Evolutionary conservation across 1,140 invertebrate genomes (phyloP).

Genomic region (Mya arenaria): DNA sequence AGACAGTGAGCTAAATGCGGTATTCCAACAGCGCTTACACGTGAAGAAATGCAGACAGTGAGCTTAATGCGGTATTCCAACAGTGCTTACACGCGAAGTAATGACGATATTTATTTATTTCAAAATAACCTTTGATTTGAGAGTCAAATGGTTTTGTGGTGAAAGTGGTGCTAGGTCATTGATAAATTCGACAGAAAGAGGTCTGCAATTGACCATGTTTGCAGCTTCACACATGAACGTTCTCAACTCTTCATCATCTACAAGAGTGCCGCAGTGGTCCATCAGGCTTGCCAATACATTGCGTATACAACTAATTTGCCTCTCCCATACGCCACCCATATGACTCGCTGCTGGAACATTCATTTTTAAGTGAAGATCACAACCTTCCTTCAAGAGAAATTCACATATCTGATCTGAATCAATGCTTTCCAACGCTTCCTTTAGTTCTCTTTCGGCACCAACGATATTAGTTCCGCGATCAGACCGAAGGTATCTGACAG

Average conservation of each 20-base stretch:
- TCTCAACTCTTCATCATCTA: slow-evolving; percentile 33
- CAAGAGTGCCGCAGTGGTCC: neutral
- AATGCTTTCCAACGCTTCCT: neutral
- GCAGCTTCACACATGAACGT: slow-evolving; percentile 46
- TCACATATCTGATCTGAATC: slow-evolving; percentile 11
- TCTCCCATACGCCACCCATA: slow-evolving; percentile 50
- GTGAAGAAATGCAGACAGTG: no score
- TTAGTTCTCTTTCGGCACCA: slow-evolving; percentile 65
- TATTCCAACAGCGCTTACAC: no score
- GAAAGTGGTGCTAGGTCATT: slow-evolving; percentile 12
- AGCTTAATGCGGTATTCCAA: no score
- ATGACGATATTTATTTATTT: no score
- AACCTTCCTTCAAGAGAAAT: slow-evolving; percentile 29
- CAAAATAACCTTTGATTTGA: neutral
- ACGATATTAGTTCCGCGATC: slow-evolving; percentile 68
- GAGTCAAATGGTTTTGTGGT: neutral
- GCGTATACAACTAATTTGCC: slow-evolving; percentile 41
- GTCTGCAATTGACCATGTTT: slow-evolving; percentile 42
- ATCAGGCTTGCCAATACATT: slow-evolving; percentile 31
- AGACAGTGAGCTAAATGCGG: no score
- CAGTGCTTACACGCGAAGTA: no score
- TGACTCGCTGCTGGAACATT: slow-evolving; percentile 52
- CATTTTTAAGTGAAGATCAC: slow-evolving; percentile 53
- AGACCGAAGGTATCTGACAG: slow-evolving; percentile 33
- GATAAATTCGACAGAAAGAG: slow-evolving; percentile 10